Evolutionary conservation across 2,113 vertebrate genomes (phyloP), one percentile per base, ranked within the genome.

Genomic region (Apodemus sylvaticus): DNA sequence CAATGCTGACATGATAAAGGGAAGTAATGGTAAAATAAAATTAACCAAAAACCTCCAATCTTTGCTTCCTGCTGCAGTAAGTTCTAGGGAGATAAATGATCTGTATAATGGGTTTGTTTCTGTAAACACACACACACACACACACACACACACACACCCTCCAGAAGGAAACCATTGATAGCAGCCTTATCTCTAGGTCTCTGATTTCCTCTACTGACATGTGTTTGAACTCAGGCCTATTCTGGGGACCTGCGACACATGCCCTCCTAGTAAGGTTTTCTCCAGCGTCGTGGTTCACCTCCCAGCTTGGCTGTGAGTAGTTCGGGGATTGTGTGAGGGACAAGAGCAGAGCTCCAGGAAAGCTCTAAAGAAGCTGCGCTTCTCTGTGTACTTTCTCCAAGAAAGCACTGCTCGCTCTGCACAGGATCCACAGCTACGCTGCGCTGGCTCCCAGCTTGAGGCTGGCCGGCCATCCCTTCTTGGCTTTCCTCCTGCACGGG

Each of bases 21-120:
- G 7, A n/a, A 45, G 36, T 82, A 83, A 83, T 92, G 60, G 78
- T 83, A 78, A 94, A 92, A 90, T 85, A 42, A 82, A 97, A 92
- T 62, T 58, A 96, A 53, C 13, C 48, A 9, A 93, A 92, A 42
- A 73, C 14, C 74, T 90, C 81, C 53, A n/a, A 74, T 10, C 20
- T 83, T 71, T 74, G n/a, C 22, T 73, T 19, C 34, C 9, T 90
- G 88, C 6, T 10, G 3, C 4, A 71, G 14, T 81, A 39, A 71
- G 51, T 73, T 82, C 79, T 82, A n/a, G 55, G 53, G 79, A n/a
- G 53, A 81, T 24, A 22, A 81, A 58, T 22, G 5, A 20, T 81
- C 34, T n/a, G 39, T 45, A 76, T 76, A 45, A 53, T 9, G 26
- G 36, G 51, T 36, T 55, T 0, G 81, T 94, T 87, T 73, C 29